Evolutionary conservation across 2,888 invertebrate species (phyloP).

Genomic region (Ophion costatus): DNA sequence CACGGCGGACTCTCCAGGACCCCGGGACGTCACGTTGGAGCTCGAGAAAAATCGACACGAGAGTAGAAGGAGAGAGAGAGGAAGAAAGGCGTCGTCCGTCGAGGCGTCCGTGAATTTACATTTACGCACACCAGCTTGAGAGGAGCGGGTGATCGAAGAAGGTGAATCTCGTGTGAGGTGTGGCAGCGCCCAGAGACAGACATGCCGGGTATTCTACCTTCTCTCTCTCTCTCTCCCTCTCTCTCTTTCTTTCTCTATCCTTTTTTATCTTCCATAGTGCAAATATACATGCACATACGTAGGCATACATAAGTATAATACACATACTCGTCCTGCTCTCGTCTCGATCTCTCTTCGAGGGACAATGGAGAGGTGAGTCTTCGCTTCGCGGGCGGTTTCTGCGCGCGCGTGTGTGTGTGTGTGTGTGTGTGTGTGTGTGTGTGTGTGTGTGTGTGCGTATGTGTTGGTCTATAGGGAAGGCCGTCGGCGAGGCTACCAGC

Average conservation of each 20-base stretch:
- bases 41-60: constrained; percentile 50
- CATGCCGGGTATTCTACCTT: constrained; percentile 63
- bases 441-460: too few species aligned
- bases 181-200: constrained; percentile 65
- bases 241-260: constrained; percentile 37
- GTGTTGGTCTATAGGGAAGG: constrained; percentile 65
- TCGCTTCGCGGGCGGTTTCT: constrained; percentile 63
- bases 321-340: constrained; percentile 42
- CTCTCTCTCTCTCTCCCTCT: too few species aligned
- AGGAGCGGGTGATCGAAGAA: constrained; percentile 61
- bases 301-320: constrained; percentile 4
- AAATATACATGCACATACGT: constrained; percentile 27
- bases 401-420: constrained; percentile 24
- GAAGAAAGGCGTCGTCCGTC: constrained; percentile 60
- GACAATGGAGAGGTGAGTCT: constrained; percentile 67
- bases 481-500: constrained; percentile 67
- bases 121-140: constrained; percentile 62
- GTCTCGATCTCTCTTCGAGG: constrained; percentile 63
- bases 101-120: constrained; percentile 67
- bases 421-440: too few species aligned
- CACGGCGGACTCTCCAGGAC: constrained; percentile 42
- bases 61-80: constrained; percentile 31
- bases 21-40: constrained; percentile 43
- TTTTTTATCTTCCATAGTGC: constrained; percentile 16
- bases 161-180: constrained; percentile 67